A percentile compares a stretch with the other conserved stretches of the same genome.
These are phyloP conservation scores for Cardiocondyla obscurior DNA, from an alignment of 1,140 invertebrate species.

Conservation along the genomic window DNA sequence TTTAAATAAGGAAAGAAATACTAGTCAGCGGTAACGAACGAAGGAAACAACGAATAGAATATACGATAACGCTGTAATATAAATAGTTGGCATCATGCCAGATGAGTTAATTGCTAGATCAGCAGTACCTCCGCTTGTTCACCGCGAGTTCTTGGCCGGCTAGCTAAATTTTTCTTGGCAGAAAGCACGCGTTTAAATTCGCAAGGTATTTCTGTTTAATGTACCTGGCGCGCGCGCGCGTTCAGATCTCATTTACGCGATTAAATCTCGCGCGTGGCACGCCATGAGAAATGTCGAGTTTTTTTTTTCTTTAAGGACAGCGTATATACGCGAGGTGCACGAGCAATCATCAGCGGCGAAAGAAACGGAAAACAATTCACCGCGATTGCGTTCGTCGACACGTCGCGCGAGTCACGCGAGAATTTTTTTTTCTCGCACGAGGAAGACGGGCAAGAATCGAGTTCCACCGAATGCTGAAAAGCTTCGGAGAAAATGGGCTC, in stretches of 20 bases:
- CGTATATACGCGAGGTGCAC: not conserved
- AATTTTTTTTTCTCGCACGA: not conserved
- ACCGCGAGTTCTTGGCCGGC: conserved; percentile 19
- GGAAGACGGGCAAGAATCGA: conserved; percentile 7
- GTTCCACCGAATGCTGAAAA: conserved; percentile 34
- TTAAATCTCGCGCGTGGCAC: conserved; percentile 60
- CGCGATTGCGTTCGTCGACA: conserved; percentile 36
- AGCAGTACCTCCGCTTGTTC: conserved; percentile 61
- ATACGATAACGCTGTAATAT: conserved; percentile 67
- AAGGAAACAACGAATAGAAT: conserved; percentile 8
- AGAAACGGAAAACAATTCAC: conserved; percentile 42
- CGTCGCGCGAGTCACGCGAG: conserved; percentile 25
- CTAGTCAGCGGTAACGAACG: not conserved
- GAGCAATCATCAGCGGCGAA: conserved; percentile 5
- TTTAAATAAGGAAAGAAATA: conserved; percentile 12
- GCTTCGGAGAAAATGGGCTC: conserved; percentile 4
- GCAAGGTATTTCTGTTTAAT: conserved; percentile 64
- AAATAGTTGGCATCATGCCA: conserved; percentile 68
- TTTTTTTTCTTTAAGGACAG: conserved; percentile 20
- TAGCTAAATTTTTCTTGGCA: conserved; percentile 70
- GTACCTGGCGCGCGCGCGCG: conserved; percentile 12
- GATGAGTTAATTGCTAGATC: conserved; percentile 70
- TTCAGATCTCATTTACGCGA: conserved; percentile 66
- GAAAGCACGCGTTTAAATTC: conserved; percentile 51
- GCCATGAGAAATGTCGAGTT: conserved; percentile 38